Evolutionary conservation across 1,140 invertebrate species (phyloP).

Genomic region (Plodia interpunctella): DNA sequence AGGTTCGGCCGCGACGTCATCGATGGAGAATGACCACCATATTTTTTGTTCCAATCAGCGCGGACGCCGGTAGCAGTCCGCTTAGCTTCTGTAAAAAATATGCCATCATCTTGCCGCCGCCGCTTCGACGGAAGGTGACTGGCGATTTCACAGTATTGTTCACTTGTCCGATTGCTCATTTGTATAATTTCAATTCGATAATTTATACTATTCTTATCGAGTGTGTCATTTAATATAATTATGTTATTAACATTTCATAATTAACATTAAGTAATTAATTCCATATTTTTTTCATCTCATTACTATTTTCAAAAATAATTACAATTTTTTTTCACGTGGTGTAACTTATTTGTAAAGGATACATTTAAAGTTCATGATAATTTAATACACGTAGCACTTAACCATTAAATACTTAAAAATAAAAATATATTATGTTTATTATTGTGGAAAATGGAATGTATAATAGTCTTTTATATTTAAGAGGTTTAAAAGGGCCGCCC

Average conservation of each 20-base stretch:
- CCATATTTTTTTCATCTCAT: not conserved
- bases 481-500: slow-evolving; percentile 56
- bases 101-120: slow-evolving; percentile 35
- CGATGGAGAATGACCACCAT: slow-evolving; percentile 35
- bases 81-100: slow-evolving; percentile 41
- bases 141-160: slow-evolving; percentile 40
- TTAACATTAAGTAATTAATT: no score
- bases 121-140: slow-evolving; percentile 32
- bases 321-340: not conserved
- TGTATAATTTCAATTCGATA: slow-evolving; percentile 7
- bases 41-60: slow-evolving; percentile 49
- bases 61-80: slow-evolving; percentile 48
- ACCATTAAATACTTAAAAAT: slow-evolving; percentile 29
- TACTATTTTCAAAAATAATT: not conserved
- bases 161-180: not conserved
- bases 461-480: slow-evolving; percentile 65
- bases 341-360: slow-evolving; percentile 9
- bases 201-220: no score
- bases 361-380: slow-evolving; percentile 49
- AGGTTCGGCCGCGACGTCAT: slow-evolving; percentile 26
- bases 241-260: not conserved
- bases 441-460: slow-evolving; percentile 66
- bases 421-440: slow-evolving; percentile 54
- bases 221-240: no score
- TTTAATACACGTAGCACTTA: slow-evolving; percentile 58